Evolutionary conservation across 2,888 invertebrate genomes (phyloP).

Genomic region (Alloscopus bannaensis): DNA sequence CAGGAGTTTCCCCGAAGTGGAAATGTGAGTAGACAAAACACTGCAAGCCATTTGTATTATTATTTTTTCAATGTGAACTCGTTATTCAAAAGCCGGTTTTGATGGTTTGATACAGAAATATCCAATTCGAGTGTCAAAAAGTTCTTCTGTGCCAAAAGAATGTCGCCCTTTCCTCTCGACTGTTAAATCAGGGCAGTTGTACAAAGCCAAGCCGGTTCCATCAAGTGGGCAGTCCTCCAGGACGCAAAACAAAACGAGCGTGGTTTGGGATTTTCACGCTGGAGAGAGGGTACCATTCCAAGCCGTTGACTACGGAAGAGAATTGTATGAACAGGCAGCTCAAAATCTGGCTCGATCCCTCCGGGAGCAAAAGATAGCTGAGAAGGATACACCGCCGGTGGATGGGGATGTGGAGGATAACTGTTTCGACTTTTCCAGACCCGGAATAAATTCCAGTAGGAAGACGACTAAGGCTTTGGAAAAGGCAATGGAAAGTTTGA

Average conservation of each 20-base stretch:
- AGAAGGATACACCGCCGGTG: background rate
- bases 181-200: conserved; percentile 32
- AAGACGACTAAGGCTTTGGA: conserved; percentile 42
- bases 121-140: background rate
- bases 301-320: conserved; percentile 60
- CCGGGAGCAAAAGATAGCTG: background rate
- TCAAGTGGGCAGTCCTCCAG: background rate
- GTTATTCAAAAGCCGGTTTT: background rate
- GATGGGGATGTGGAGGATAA: conserved; percentile 48
- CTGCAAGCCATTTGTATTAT: no score
- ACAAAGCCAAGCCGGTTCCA: conserved; percentile 23
- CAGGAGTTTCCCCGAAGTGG: background rate
- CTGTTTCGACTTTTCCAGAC: conserved; percentile 64
- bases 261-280: conserved; percentile 54
- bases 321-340: conserved; percentile 63
- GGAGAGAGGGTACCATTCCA: conserved; percentile 37
- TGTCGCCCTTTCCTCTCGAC: conserved; percentile 20
- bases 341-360: conserved; percentile 46
- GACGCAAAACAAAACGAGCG: conserved; percentile 40
- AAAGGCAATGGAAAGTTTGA: conserved; percentile 50
- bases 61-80: no score
- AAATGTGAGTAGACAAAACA: background rate
- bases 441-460: conserved; percentile 56
- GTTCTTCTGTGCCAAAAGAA: conserved; percentile 15
- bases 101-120: background rate